A percentile compares a stretch with the other conserved stretches of the same genome.
These are phyloP conservation scores for Amphipyra tragopoginis DNA, from an alignment of 2,888 invertebrate genomes.

Conservation along the genomic window DNA sequence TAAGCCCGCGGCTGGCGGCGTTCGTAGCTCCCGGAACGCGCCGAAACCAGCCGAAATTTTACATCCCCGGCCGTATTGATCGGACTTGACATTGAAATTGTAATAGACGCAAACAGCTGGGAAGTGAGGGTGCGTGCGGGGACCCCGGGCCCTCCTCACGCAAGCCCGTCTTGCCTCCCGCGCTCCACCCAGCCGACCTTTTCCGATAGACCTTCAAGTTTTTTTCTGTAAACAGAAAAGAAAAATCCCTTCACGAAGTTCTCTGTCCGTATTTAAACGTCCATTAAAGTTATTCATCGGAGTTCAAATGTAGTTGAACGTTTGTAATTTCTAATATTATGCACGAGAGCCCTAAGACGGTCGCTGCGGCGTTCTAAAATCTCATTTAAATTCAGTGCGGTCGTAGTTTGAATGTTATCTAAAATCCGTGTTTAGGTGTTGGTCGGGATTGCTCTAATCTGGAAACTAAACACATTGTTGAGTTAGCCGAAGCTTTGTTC, in stretches of 20 bases:
- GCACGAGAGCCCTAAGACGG: slow-evolving; percentile 84
- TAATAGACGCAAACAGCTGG: slow-evolving; percentile 88
- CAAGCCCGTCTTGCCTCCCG: slow-evolving; percentile 68
- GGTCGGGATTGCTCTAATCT: slow-evolving; percentile 88
- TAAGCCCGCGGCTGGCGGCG: slow-evolving; percentile 77
- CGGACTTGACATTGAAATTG: slow-evolving; percentile 90
- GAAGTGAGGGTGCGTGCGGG: slow-evolving; percentile 81
- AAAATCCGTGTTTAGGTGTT: slow-evolving; percentile 90
- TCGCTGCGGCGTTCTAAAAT: slow-evolving; percentile 82
- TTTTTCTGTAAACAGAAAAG: slow-evolving; percentile 39
- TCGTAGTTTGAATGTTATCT: slow-evolving; percentile 89
- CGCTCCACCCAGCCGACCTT: slow-evolving; percentile 41
- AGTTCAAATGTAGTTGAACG: slow-evolving; percentile 75
- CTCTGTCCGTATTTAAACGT: slow-evolving; percentile 55
- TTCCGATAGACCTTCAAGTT: slow-evolving; percentile 50
- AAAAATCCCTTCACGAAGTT: slow-evolving; percentile 30
- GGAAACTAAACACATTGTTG: slow-evolving; percentile 89
- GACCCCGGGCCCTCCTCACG: slow-evolving; percentile 69
- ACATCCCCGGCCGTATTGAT: slow-evolving; percentile 88
- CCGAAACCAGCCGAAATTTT: slow-evolving; percentile 87
- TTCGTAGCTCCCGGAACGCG: slow-evolving; percentile 84
- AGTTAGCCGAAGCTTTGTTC: slow-evolving; percentile 85
- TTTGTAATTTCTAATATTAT: slow-evolving; percentile 83
- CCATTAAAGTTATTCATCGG: slow-evolving; percentile 79
- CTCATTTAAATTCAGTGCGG: slow-evolving; percentile 89